Percentiles rank a stretch among this genome's conserved stretches.
phyloP scores from a whole-genome alignment of 2,888 invertebrate genomes.

The Diarsia mendica region DNA sequence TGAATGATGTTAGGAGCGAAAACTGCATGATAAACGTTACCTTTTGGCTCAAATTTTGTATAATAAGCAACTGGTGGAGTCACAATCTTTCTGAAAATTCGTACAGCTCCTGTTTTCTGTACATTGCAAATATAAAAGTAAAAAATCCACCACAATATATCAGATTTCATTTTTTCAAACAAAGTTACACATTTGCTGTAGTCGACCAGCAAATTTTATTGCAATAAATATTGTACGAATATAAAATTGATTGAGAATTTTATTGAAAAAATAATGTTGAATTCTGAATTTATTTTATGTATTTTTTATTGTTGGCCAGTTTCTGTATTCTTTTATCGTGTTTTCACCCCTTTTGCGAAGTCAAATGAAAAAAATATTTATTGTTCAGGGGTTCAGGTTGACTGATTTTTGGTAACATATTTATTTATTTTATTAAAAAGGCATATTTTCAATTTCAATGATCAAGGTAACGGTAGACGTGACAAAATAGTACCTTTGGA shows the following conservation, averaged over 20 bases:
- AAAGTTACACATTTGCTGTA: constrained; percentile 59
- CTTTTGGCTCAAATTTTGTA: constrained; percentile 24
- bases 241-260: constrained; percentile 66
- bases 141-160: constrained; percentile 48
- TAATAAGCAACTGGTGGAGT: not conserved
- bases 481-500: not conserved
- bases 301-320: constrained; percentile 42
- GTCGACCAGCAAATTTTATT: constrained; percentile 41
- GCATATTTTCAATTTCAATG: not conserved
- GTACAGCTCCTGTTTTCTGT: constrained; percentile 33
- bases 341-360: not conserved
- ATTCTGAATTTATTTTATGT: constrained; percentile 52
- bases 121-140: constrained; percentile 46
- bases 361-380: constrained; percentile 8
- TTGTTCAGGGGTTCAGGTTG: not conserved
- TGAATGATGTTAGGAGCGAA: not conserved
- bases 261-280: constrained; percentile 65
- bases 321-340: not conserved
- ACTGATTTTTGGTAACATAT: not conserved
- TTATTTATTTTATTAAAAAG: not conserved
- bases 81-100: constrained; percentile 52
- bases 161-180: constrained; percentile 60
- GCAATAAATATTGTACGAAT: constrained; percentile 68
- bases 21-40: constrained; percentile 18
- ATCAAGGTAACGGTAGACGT: not conserved